Conservation (phyloP, 2,113 vertebrate species). For the Misgurnus anguillicaudatus region DNA sequence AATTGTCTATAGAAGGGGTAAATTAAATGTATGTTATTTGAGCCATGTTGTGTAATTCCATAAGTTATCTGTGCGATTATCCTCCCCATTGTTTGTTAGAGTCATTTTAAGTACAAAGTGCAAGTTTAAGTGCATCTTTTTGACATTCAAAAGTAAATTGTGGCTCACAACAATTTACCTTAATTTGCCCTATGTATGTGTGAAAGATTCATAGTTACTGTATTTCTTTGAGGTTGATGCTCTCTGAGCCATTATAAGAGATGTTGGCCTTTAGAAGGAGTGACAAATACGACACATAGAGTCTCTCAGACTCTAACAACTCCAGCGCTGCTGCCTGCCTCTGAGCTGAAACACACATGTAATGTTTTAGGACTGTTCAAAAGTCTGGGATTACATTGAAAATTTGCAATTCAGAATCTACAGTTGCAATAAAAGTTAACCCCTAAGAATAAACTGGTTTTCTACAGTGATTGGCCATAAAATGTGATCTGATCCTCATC, state of each 20-base stretch:
- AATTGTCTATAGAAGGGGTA: neutral
- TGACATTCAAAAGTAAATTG: neutral
- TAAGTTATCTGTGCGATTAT: neutral
- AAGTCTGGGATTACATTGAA: too few relatives aligned
- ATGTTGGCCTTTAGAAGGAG: constrained; percentile 94
- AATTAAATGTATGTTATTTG: constrained; percentile 51
- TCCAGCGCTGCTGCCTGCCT: constrained; percentile 90
- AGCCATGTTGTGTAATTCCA: too few relatives aligned
- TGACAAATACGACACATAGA: constrained; percentile 91
- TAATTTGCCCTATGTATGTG: neutral
- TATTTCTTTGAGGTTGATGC: constrained; percentile 85
- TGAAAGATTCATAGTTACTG: constrained; percentile 73
- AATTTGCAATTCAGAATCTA: too few relatives aligned
- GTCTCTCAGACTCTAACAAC: constrained; percentile 92
- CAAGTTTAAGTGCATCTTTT: too few relatives aligned
- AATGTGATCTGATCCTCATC: too few relatives aligned
- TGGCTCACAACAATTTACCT: neutral
- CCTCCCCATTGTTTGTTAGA: neutral
- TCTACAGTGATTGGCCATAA: too few relatives aligned
- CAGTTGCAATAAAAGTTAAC: too few relatives aligned
- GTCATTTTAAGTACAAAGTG: neutral
- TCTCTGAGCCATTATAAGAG: constrained; percentile 86
- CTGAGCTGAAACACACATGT: constrained; percentile 75
- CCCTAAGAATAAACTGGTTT: too few relatives aligned
- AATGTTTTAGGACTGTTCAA: neutral